These are phyloP conservation scores for Drosophila murphyi DNA, from an alignment of 1,140 invertebrate genomes.

Conservation along the genomic window DNA sequence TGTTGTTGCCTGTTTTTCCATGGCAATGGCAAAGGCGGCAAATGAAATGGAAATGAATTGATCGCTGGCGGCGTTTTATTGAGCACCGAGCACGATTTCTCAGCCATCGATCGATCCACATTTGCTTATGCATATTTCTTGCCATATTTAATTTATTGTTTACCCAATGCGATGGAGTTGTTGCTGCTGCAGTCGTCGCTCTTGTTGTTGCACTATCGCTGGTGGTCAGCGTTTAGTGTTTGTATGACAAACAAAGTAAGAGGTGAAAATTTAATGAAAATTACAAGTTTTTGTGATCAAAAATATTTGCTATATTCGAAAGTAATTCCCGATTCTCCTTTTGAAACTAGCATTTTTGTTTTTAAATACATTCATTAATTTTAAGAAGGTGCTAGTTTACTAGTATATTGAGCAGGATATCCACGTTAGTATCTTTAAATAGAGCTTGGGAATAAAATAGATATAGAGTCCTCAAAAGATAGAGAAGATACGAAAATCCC, in stretches of 20 bases:
- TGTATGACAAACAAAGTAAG: constrained; percentile 17
- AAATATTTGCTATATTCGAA: constrained; percentile 1
- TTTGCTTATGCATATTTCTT: constrained; percentile 63
- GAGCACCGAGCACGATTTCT: constrained; percentile 66
- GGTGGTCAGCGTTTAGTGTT: constrained; percentile 14
- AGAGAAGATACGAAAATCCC: too few species aligned
- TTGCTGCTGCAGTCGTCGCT: constrained; percentile 4
- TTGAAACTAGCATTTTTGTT: too few species aligned
- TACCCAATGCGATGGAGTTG: constrained; percentile 35
- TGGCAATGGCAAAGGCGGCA: constrained; percentile 52
- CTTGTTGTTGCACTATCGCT: constrained; percentile 14
- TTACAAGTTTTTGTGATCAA: not conserved
- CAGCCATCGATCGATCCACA: constrained; percentile 62
- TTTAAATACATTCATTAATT: too few species aligned
- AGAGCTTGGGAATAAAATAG: too few species aligned
- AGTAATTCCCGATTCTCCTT: not conserved
- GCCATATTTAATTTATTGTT: constrained; percentile 68
- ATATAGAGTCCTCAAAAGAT: too few species aligned
- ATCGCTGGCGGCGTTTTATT: constrained; percentile 61
- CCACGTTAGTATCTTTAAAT: too few species aligned
- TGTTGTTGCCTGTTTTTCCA: constrained; percentile 29
- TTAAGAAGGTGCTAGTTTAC: too few species aligned
- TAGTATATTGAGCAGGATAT: too few species aligned
- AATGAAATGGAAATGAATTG: constrained; percentile 74
- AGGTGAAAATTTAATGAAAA: constrained; percentile 39